A percentile compares a stretch with the other conserved stretches of the same genome.
phyloP scores from a whole-genome alignment of 2,797 vertebrate species.

The Peromyscus aztecus region DNA sequence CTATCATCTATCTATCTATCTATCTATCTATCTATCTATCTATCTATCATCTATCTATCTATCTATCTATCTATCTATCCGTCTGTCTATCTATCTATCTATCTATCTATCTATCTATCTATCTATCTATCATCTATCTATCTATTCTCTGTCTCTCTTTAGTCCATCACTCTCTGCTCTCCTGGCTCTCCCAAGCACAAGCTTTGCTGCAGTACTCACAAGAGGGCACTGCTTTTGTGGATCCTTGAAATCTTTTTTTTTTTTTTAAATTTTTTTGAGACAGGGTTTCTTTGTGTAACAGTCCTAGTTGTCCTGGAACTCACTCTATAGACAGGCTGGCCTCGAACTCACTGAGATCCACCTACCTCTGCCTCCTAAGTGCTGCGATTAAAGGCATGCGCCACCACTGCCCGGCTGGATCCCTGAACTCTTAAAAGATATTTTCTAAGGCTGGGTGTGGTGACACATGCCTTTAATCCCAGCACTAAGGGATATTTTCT shows the following conservation, averaged over 20 bases:
- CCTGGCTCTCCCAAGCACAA: rapidly evolving
- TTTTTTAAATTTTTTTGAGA: too few relatives aligned
- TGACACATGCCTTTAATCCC: not conserved
- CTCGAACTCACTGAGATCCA: too few relatives aligned
- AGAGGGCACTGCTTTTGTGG: not conserved
- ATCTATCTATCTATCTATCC: too few relatives aligned
- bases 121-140: not conserved
- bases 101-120: not conserved
- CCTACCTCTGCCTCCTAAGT: too few relatives aligned
- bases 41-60: too few relatives aligned
- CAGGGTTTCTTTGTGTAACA: too few relatives aligned
- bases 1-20: too few relatives aligned
- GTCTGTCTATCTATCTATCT: not conserved
- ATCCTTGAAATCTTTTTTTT: not conserved
- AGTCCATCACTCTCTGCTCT: not conserved
- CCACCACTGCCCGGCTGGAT: not conserved
- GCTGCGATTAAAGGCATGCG: too few relatives aligned
- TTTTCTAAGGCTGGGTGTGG: not conserved
- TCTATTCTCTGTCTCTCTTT: not conserved
- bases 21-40: too few relatives aligned
- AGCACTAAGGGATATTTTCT: not conserved
- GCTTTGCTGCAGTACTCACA: not conserved
- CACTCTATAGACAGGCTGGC: too few relatives aligned
- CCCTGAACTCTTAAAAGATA: not conserved
- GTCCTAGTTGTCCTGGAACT: too few relatives aligned